These are phyloP conservation scores for Chionomys nivalis DNA, from an alignment of 2,113 vertebrate genomes.

Conservation along the genomic window DNA sequence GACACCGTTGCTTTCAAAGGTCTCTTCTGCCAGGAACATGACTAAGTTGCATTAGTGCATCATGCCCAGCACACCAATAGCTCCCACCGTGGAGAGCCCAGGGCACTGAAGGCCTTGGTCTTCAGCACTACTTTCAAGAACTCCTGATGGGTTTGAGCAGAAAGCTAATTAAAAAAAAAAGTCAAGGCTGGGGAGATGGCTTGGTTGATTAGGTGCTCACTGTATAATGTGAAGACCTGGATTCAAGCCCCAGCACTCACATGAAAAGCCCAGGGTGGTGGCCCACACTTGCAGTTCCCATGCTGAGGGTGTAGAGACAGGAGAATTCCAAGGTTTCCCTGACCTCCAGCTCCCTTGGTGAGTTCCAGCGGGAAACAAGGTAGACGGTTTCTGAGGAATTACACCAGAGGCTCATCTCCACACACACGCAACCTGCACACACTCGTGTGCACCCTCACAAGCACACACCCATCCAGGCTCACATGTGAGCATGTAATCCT, in stretches of 20 bases:
- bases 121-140: not conserved
- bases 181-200: not conserved
- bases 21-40: slow-evolving; percentile 39
- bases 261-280: not conserved
- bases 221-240: not conserved
- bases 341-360: too few relatives aligned
- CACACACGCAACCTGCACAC: too few relatives aligned
- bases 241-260: not conserved
- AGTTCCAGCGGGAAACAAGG: not conserved
- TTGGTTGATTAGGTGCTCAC: not conserved
- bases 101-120: not conserved
- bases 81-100: not conserved
- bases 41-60: not conserved
- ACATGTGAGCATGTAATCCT: too few relatives aligned
- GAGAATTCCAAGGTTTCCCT: not conserved
- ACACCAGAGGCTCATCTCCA: not conserved
- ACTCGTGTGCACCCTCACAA: not conserved
- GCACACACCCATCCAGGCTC: not conserved
- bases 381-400: not conserved
- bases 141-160: slow-evolving; percentile 71
- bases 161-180: slow-evolving; percentile 68
- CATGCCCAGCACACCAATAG: not conserved
- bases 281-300: not conserved
- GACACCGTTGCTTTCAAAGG: not conserved
- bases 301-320: not conserved